Conservation (phyloP, 2,797 vertebrate genomes). For the Phrynocephalus guinanensis region DNA sequence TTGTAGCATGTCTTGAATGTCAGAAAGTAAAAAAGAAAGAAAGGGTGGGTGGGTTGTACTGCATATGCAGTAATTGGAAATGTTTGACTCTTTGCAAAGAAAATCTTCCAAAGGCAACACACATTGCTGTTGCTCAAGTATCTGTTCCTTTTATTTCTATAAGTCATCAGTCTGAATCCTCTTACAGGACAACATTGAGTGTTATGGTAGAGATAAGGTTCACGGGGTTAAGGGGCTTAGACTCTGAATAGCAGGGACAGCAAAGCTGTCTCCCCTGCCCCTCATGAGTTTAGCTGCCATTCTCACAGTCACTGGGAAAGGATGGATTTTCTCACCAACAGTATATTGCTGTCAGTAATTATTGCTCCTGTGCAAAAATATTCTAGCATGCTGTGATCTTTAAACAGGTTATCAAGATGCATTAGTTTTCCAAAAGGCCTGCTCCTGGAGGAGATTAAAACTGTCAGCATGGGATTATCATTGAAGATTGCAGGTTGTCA, state of each 20-base stretch:
- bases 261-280: neutral
- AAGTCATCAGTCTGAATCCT: neutral
- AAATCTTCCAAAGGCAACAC: neutral
- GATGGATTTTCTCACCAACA: neutral
- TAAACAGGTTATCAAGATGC: neutral
- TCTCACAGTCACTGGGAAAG: neutral
- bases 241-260: neutral
- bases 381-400: neutral
- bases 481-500: neutral
- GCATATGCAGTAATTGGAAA: neutral
- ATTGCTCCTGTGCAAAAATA: neutral
- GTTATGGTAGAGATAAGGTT: neutral
- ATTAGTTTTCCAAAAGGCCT: neutral
- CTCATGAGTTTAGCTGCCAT: neutral
- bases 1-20: conserved; percentile 1
- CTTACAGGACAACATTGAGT: neutral
- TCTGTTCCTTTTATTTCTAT: neutral
- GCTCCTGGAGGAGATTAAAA: neutral
- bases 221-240: neutral
- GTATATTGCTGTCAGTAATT: neutral
- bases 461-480: neutral
- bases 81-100: neutral
- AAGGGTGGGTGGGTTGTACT: neutral
- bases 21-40: neutral
- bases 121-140: neutral